These are phyloP conservation scores for Agrochola litura DNA, from an alignment of 2,888 invertebrate species.

Conservation along the genomic window DNA sequence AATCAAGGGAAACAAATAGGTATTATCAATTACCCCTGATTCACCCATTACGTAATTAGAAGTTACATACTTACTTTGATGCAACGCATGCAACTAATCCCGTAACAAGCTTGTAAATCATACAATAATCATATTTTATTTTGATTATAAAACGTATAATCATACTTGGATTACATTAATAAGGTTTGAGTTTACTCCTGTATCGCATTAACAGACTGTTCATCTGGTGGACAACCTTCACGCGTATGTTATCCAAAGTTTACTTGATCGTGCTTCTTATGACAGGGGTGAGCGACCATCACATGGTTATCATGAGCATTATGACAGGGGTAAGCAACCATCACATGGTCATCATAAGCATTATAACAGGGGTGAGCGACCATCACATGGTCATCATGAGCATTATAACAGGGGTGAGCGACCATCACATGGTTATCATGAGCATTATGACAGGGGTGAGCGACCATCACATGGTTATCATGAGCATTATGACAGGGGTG, in stretches of 20 bases:
- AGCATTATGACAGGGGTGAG: too few species aligned
- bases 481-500: too few species aligned
- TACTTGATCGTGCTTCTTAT: not conserved
- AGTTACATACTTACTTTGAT: not conserved
- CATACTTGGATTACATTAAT: not conserved
- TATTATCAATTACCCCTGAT: not conserved
- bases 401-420: too few species aligned
- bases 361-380: too few species aligned
- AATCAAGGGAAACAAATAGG: constrained; percentile 7
- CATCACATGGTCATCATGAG: not conserved
- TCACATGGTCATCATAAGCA: not conserved
- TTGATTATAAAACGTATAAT: too few species aligned
- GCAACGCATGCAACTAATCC: too few species aligned
- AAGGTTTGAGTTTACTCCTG: not conserved
- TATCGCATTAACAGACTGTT: not conserved
- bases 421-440: not conserved
- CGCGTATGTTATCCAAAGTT: not conserved
- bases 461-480: not conserved
- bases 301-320: not conserved
- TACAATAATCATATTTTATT: too few species aligned
- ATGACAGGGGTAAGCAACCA: too few species aligned
- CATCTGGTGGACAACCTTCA: not conserved
- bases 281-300: not conserved
- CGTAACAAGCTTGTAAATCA: not conserved
- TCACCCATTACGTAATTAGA: not conserved